Conservation (phyloP, 2,797 vertebrate genomes). For the Arnoldichthys spilopterus region DNA sequence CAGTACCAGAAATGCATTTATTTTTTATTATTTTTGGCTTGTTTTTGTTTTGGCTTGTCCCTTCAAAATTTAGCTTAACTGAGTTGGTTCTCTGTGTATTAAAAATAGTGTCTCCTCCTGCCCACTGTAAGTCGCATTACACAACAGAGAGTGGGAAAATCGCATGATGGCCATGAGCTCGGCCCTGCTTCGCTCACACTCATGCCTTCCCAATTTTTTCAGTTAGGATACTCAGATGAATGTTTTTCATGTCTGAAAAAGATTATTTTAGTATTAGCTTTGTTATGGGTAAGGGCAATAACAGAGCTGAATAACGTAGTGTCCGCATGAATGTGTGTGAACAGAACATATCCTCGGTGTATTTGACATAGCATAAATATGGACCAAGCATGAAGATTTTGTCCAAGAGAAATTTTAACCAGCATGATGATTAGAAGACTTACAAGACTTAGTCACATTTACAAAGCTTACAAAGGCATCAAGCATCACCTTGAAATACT, state of each 20-base stretch:
- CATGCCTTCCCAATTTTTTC: neutral
- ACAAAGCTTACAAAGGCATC: neutral
- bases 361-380: neutral
- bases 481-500: neutral
- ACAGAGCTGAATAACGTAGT: neutral
- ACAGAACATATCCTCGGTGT: neutral
- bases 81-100: slow-evolving; percentile 10
- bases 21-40: slow-evolving; percentile 28
- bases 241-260: neutral
- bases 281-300: neutral
- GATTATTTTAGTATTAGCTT: neutral
- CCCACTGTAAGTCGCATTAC: slow-evolving; percentile 30
- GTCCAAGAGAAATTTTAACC: neutral
- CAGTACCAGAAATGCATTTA: slow-evolving; percentile 26
- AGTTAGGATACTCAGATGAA: neutral
- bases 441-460: neutral
- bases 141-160: slow-evolving; percentile 8
- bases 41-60: slow-evolving; percentile 29
- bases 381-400: neutral
- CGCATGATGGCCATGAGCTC: neutral
- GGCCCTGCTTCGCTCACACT: neutral
- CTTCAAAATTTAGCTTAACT: slow-evolving; percentile 35
- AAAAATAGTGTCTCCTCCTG: slow-evolving; percentile 22
- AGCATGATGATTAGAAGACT: neutral
- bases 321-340: too few species aligned